Conservation (phyloP, 2,888 invertebrate species). For the Epistrophe eligans region DNA sequence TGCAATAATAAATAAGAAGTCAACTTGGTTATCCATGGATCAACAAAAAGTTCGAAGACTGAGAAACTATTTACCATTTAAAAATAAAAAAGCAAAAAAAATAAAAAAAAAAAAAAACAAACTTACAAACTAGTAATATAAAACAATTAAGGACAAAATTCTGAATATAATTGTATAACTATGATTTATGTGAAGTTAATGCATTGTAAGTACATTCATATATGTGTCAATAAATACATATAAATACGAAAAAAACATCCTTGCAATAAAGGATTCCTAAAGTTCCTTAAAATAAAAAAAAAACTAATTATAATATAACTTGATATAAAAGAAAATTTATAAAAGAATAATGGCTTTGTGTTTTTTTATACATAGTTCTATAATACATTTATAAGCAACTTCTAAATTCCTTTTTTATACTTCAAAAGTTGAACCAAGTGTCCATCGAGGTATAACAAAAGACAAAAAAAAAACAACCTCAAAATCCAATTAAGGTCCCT, state of each 20-base stretch:
- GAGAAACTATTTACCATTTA: conserved; percentile 23
- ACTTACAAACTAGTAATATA: background rate
- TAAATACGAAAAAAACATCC: background rate
- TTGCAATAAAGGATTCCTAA: conserved; percentile 19
- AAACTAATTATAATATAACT: background rate
- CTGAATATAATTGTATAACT: background rate
- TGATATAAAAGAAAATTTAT: conserved; percentile 22
- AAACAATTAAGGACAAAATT: background rate
- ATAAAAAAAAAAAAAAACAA: background rate
- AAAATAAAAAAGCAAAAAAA: background rate
- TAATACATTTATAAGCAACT: too few relatives aligned
- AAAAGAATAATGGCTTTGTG: background rate
- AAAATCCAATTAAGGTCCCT: too few relatives aligned
- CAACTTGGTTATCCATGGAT: conserved; percentile 13
- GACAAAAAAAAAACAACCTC: too few relatives aligned
- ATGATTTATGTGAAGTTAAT: background rate
- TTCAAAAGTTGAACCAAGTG: too few relatives aligned
- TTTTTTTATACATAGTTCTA: too few relatives aligned
- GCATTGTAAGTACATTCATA: conserved; percentile 4
- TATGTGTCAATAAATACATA: conserved; percentile 3
- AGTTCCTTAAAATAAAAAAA: conserved; percentile 27
- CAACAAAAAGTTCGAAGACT: conserved; percentile 28
- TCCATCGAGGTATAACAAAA: too few relatives aligned
- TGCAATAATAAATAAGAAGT: conserved; percentile 15
- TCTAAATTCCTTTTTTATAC: too few relatives aligned